These are phyloP conservation scores for Apodemus agrarius DNA, from an alignment of 2,797 vertebrate species.

Conservation along the genomic window DNA sequence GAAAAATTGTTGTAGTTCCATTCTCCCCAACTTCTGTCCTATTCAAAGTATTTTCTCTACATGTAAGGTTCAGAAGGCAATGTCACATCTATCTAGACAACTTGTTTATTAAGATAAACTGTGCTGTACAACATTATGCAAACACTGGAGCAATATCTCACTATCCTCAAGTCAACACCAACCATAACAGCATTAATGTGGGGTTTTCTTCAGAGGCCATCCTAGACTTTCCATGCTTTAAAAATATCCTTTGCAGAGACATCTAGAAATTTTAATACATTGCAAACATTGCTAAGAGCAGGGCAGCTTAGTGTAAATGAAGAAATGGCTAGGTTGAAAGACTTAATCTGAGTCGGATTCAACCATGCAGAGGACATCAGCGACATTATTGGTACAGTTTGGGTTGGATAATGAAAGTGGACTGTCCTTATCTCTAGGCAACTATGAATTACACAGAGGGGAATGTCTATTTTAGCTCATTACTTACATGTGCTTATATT, in stretches of 20 bases:
- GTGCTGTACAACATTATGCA: neutral
- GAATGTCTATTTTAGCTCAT: slow-evolving; percentile 24
- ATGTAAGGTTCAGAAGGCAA: neutral
- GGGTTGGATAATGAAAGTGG: neutral
- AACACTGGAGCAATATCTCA: neutral
- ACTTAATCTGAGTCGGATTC: neutral
- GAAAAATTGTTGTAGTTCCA: neutral
- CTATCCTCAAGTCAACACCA: neutral
- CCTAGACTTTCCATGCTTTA: neutral
- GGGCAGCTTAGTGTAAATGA: slow-evolving; percentile 3
- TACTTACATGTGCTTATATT: neutral
- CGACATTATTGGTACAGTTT: neutral
- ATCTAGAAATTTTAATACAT: neutral
- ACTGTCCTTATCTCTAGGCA: neutral
- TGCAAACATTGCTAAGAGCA: neutral
- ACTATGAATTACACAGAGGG: neutral
- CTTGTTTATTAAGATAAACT: neutral
- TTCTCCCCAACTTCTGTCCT: neutral
- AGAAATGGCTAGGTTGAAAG: neutral
- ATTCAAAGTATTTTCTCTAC: neutral
- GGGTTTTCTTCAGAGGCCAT: neutral
- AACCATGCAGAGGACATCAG: neutral
- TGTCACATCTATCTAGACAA: neutral
- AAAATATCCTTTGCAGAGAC: neutral
- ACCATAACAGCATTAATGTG: neutral